Evolutionary conservation across 2,888 invertebrate genomes (phyloP).

Genomic region (Agapostemon virescens): DNA sequence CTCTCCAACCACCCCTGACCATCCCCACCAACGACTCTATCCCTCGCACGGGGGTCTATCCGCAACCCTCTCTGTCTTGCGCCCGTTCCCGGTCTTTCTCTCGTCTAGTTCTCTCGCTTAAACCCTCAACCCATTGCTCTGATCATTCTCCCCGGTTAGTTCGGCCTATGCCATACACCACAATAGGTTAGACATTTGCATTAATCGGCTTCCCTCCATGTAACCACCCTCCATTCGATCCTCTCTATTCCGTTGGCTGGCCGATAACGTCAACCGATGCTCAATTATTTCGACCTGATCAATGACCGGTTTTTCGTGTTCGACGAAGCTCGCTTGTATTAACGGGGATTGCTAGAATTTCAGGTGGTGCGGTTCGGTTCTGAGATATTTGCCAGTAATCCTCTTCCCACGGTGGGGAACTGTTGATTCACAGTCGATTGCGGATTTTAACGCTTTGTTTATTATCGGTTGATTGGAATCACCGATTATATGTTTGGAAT

Average conservation of each 20-base stretch:
- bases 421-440: background rate
- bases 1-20: constrained; percentile 56
- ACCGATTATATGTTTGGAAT: background rate
- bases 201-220: constrained; percentile 74
- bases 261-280: constrained; percentile 59
- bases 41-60: constrained; percentile 41
- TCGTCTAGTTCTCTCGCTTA: constrained; percentile 47
- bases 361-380: background rate
- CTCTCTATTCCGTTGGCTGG: constrained; percentile 44
- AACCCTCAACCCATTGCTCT: constrained; percentile 30
- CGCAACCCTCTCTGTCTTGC: constrained; percentile 36
- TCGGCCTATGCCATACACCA: constrained; percentile 66
- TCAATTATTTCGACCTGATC: constrained; percentile 54
- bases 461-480: background rate
- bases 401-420: background rate
- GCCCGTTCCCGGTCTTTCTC: constrained; percentile 16
- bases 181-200: constrained; percentile 78
- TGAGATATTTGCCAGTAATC: background rate
- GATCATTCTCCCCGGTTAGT: constrained; percentile 64
- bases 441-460: background rate
- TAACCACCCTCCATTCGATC: constrained; percentile 55
- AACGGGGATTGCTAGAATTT: background rate
- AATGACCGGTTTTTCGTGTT: constrained; percentile 28
- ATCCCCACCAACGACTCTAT: constrained; percentile 53
- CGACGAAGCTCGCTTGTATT: background rate